These are phyloP conservation scores for Macquaria australasica DNA, from an alignment of 2,113 vertebrate genomes.

Conservation along the genomic window DNA sequence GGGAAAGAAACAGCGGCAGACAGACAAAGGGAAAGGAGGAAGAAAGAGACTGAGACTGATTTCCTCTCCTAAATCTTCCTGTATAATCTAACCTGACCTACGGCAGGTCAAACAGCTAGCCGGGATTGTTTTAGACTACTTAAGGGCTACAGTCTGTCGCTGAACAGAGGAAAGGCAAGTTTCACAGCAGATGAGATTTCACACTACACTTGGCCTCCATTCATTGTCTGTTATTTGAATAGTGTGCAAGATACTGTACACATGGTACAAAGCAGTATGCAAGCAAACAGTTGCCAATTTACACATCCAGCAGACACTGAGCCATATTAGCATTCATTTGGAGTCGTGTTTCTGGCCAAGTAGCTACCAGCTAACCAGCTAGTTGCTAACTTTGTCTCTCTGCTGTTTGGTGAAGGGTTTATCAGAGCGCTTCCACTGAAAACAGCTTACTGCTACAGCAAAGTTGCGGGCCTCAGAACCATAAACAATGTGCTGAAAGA, in stretches of 20 bases:
- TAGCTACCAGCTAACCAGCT: background rate
- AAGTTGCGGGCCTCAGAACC: background rate
- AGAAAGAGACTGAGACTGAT: conserved; percentile 25
- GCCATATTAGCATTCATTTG: background rate
- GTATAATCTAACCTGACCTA: conserved; percentile 50
- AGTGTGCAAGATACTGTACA: background rate
- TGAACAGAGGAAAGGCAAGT: background rate
- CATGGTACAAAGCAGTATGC: background rate
- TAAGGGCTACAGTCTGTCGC: conserved; percentile 5
- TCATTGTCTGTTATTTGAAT: background rate
- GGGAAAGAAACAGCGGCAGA: conserved; percentile 7
- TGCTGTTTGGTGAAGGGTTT: background rate
- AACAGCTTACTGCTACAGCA: background rate
- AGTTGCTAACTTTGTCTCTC: background rate
- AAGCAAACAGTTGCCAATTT: too few species aligned
- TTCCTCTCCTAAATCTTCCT: conserved; percentile 62
- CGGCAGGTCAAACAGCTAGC: conserved; percentile 32
- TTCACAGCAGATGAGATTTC: conserved; percentile 19
- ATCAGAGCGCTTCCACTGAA: background rate
- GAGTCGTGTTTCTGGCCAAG: too few species aligned
- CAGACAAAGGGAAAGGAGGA: conserved; percentile 44
- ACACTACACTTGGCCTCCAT: background rate
- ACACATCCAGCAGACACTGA: background rate
- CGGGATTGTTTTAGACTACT: conserved; percentile 9
- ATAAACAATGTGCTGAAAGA: background rate